These are phyloP conservation scores for Rachycentron canadum DNA, from an alignment of 2,797 vertebrate genomes.

Conservation along the genomic window DNA sequence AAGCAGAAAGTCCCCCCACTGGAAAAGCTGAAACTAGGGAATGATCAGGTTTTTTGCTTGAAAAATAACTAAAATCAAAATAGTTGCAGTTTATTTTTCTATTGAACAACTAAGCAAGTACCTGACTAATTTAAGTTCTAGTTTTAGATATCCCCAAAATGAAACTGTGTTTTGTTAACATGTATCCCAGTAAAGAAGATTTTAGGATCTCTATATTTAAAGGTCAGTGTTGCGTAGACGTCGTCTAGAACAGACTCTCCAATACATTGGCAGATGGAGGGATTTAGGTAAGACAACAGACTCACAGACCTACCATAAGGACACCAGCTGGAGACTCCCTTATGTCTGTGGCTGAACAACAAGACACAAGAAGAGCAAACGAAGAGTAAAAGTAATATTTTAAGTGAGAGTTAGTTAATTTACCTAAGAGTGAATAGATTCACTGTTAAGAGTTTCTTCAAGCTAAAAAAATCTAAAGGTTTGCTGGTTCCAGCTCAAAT, in stretches of 20 bases:
- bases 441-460: too few relatives aligned
- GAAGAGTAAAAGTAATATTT: conserved; percentile 45
- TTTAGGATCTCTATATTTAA: conserved; percentile 17
- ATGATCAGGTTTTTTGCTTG: not conserved
- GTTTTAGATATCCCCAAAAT: not conserved
- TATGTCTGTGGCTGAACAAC: conserved; percentile 44
- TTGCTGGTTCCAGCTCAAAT: too few relatives aligned
- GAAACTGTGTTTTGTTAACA: conserved; percentile 2
- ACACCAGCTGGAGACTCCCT: conserved; percentile 70
- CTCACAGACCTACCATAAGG: conserved; percentile 60
- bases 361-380: conserved; percentile 39
- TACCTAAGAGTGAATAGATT: not conserved
- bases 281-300: conserved; percentile 70
- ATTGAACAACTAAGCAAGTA: not conserved
- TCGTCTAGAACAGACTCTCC: conserved; percentile 29
- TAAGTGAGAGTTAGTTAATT: conserved; percentile 11
- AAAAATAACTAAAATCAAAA: not conserved
- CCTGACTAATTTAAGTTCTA: not conserved
- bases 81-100: not conserved
- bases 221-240: conserved; percentile 26
- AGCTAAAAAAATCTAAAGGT: too few relatives aligned
- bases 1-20: not conserved
- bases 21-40: not conserved
- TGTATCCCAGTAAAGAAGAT: not conserved
- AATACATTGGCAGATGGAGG: conserved; percentile 72